A percentile compares a stretch with the other conserved stretches of the same genome.
These are phyloP conservation scores for Porites lobata DNA, from an alignment of 92 coral and sea anemone genomes.

Conservation along the genomic window DNA sequence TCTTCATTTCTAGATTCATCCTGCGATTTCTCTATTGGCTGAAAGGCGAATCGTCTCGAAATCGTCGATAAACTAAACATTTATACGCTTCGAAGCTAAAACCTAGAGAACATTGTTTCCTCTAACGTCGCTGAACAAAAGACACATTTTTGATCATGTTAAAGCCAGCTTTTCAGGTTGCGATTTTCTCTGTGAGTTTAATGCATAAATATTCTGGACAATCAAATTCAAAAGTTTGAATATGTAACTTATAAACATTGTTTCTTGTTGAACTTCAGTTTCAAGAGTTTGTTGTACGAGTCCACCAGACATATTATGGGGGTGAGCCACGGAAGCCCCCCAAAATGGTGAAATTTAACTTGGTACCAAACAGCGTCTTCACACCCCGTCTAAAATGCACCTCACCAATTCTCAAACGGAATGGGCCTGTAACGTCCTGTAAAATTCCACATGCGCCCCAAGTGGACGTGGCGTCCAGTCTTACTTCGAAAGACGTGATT, in stretches of 20 bases:
- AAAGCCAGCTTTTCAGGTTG: no score
- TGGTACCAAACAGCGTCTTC: slow-evolving; percentile 70
- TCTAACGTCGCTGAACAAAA: no score
- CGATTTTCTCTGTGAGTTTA: neutral
- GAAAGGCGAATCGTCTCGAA: no score
- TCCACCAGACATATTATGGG: slow-evolving; percentile 80
- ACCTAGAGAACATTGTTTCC: no score
- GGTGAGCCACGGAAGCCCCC: slow-evolving; percentile 63
- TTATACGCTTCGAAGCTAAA: no score
- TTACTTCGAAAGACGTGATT: neutral
- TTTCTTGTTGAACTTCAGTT: neutral
- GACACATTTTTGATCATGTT: no score
- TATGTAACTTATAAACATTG: no score
- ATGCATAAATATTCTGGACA: neutral
- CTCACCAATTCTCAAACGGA: slow-evolving; percentile 73
- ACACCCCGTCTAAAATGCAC: slow-evolving; percentile 70
- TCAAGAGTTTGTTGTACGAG: slow-evolving; percentile 49
- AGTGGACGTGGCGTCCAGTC: neutral
- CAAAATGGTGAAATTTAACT: slow-evolving; percentile 69
- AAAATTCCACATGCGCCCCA: neutral
- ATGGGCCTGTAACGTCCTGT: neutral
- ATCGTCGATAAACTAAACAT: no score
- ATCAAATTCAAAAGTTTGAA: neutral
- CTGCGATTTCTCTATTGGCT: no score
- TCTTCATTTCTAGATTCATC: no score